phyloP scores from a whole-genome alignment of 2,888 invertebrate species.

The Serripes groenlandicus region DNA sequence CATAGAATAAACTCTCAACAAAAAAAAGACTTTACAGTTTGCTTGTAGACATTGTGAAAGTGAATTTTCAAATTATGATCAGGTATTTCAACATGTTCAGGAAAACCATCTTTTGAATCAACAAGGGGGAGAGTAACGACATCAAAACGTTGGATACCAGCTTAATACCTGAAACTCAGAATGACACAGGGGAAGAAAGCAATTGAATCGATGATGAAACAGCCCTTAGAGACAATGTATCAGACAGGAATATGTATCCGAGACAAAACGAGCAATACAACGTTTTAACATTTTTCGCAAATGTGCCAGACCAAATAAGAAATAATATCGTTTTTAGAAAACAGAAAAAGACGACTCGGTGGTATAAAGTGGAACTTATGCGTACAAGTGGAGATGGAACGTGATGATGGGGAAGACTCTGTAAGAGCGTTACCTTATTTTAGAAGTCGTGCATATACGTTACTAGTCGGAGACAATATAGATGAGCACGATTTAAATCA shows the following conservation, averaged over 20 bases:
- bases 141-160: background rate
- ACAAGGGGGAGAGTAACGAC: conserved; percentile 20
- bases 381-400: conserved; percentile 45
- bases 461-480: conserved; percentile 10
- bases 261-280: background rate
- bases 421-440: conserved; percentile 33
- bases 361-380: conserved; percentile 51
- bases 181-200: background rate
- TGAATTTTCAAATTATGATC: conserved; percentile 14
- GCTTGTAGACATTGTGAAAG: conserved; percentile 22
- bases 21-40: background rate
- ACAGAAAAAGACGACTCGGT: background rate
- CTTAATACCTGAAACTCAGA: background rate
- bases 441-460: conserved; percentile 44
- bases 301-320: background rate
- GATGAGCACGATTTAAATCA: conserved; percentile 30
- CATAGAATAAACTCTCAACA: background rate
- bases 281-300: background rate
- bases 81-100: conserved; percentile 23
- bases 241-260: background rate
- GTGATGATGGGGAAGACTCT: conserved; percentile 28
- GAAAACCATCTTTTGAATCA: conserved; percentile 33
- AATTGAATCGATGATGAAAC: background rate
- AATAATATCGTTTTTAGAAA: conserved; percentile 22
- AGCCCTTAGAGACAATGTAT: background rate